Percentiles rank a stretch among this genome's conserved stretches.
Evolutionary conservation across 2,888 invertebrate species (phyloP).

Genomic region (Corythucha ciliata): DNA sequence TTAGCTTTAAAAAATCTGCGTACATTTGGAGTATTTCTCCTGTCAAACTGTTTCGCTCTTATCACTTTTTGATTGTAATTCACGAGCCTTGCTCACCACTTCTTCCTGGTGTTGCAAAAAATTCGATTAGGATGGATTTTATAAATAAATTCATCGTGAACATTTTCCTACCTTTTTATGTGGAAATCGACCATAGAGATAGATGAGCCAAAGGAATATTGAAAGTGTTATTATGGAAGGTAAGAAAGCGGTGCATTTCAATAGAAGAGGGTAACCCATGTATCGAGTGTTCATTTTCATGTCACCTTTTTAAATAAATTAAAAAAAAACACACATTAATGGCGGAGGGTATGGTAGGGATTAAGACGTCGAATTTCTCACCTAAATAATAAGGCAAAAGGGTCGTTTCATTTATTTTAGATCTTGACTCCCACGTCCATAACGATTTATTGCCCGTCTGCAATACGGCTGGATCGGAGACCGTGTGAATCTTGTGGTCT

Average conservation of each 20-base stretch:
- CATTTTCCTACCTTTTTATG: conserved; percentile 31
- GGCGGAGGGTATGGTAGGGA: background rate
- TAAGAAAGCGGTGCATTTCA: conserved; percentile 44
- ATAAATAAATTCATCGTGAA: too few species aligned
- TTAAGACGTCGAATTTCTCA: conserved; percentile 27
- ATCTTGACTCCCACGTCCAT: conserved; percentile 42
- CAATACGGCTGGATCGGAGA: conserved; percentile 38
- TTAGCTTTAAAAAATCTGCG: too few species aligned
- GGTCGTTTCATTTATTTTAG: conserved; percentile 41
- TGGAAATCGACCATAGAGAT: conserved; percentile 41
- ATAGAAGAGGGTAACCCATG: conserved; percentile 40
- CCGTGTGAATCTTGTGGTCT: conserved; percentile 40
- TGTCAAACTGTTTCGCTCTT: too few species aligned
- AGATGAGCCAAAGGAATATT: conserved; percentile 40
- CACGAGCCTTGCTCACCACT: too few species aligned
- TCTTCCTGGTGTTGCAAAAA: too few species aligned
- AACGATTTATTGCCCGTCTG: conserved; percentile 38
- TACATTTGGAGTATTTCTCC: too few species aligned
- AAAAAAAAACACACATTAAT: background rate
- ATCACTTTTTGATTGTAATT: too few species aligned
- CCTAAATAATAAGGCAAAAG: conserved; percentile 40
- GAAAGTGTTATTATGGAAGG: conserved; percentile 41
- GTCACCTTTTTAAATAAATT: conserved; percentile 38
- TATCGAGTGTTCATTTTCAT: conserved; percentile 45
- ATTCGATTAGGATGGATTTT: too few species aligned